Evolutionary conservation across 1,140 invertebrate genomes (phyloP).

Genomic region (Drosophila leontia): DNA sequence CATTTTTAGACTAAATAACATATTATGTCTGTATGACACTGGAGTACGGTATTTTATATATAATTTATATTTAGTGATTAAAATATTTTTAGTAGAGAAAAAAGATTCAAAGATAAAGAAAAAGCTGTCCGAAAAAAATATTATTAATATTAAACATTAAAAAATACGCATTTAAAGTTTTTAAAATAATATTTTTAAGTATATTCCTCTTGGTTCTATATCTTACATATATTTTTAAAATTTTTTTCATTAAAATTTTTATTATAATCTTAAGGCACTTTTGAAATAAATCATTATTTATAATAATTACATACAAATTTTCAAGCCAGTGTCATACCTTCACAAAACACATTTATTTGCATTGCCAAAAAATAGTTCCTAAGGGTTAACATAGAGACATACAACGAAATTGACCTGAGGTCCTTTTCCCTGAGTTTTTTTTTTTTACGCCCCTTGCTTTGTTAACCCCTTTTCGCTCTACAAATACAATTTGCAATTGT

Average conservation of each 20-base stretch:
- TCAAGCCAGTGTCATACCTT: slow-evolving; percentile 1
- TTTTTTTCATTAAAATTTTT: too few relatives aligned
- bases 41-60: neutral
- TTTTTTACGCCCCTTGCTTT: slow-evolving; percentile 23
- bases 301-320: neutral
- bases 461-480: slow-evolving; percentile 75
- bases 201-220: too few relatives aligned
- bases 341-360: slow-evolving; percentile 21
- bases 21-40: slow-evolving; percentile 4
- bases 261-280: too few relatives aligned
- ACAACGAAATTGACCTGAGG: slow-evolving; percentile 13
- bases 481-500: slow-evolving; percentile 72
- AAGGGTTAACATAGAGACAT: neutral
- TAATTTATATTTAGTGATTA: neutral
- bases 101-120: neutral
- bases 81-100: neutral
- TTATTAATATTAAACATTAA: too few relatives aligned
- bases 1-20: neutral
- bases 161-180: too few relatives aligned
- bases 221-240: too few relatives aligned
- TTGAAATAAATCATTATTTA: too few relatives aligned
- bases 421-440: slow-evolving; percentile 22
- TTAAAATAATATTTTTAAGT: too few relatives aligned
- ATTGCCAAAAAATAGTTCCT: slow-evolving; percentile 8
- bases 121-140: too few relatives aligned